Evolutionary conservation across 2,888 invertebrate species (phyloP).

Genomic region (Rapana venosa): DNA sequence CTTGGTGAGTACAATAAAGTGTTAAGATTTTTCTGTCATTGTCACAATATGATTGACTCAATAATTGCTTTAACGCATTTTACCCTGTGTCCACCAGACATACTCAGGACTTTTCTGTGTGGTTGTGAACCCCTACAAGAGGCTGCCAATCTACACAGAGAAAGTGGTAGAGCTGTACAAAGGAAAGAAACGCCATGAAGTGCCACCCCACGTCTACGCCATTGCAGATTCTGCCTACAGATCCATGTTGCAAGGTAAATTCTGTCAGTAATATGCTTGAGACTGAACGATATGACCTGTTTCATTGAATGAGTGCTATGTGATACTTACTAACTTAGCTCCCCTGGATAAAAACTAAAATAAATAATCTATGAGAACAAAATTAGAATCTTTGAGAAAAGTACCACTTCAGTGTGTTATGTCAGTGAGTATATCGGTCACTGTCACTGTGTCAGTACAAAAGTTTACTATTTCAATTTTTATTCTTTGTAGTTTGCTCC

Average conservation of each 20-base stretch:
- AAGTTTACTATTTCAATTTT: no score
- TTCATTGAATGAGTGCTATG: no score
- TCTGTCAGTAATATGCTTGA: background rate
- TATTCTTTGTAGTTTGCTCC: no score
- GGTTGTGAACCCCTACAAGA: slow-evolving; percentile 99
- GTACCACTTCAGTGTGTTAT: no score
- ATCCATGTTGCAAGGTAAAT: slow-evolving; percentile 97
- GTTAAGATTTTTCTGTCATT: no score
- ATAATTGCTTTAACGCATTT: background rate
- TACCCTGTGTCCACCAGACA: slow-evolving; percentile 85
- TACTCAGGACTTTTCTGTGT: slow-evolving; percentile 99
- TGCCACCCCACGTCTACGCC: slow-evolving; percentile 99
- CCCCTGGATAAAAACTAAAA: background rate
- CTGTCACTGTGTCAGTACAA: no score
- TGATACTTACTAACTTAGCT: background rate
- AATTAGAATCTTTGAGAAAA: background rate
- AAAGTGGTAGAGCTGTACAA: slow-evolving; percentile 99
- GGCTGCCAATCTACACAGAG: slow-evolving; percentile 99
- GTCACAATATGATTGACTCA: no score
- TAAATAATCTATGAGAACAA: background rate
- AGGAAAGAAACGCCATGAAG: slow-evolving; percentile 99
- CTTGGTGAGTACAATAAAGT: no score
- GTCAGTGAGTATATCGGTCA: no score
- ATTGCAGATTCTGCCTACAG: slow-evolving; percentile 99
- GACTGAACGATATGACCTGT: no score